Conservation (phyloP, 2,113 vertebrate species). For the Chloroceryle aenea region DNA sequence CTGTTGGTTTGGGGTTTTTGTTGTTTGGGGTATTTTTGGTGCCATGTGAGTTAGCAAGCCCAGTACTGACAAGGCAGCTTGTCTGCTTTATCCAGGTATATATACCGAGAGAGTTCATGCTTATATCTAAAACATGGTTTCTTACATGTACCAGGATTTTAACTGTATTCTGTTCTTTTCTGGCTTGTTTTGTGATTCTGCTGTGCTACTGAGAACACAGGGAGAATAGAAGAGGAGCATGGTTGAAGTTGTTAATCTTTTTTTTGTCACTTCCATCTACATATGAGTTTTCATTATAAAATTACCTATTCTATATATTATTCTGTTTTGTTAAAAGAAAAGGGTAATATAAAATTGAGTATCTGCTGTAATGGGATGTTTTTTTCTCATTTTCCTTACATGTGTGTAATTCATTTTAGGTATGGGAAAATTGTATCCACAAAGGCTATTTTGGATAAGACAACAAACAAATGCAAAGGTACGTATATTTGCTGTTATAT, state of each 20-base stretch:
- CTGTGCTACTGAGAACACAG: background rate
- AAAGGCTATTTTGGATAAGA: conserved; percentile 98
- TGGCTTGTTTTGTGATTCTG: background rate
- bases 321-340: conserved; percentile 10
- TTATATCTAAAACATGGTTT: background rate
- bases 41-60: background rate
- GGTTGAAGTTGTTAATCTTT: background rate
- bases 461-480: conserved; percentile 99
- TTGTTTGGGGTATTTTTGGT: background rate
- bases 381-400: conserved; percentile 56
- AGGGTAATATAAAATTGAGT: background rate
- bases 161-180: background rate
- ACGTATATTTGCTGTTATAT: conserved; percentile 52
- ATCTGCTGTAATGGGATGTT: background rate
- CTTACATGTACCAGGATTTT: background rate
- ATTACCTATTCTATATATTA: background rate
- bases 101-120: background rate
- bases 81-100: background rate
- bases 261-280: background rate
- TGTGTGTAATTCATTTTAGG: conserved; percentile 75
- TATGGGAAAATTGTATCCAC: conserved; percentile 99
- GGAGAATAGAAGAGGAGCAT: background rate
- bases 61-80: background rate
- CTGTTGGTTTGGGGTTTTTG: background rate
- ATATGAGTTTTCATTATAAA: background rate